Evolutionary conservation across 2,113 vertebrate genomes (phyloP), one percentile per base, ranked within the genome.

Genomic region (Alethe castanea): DNA sequence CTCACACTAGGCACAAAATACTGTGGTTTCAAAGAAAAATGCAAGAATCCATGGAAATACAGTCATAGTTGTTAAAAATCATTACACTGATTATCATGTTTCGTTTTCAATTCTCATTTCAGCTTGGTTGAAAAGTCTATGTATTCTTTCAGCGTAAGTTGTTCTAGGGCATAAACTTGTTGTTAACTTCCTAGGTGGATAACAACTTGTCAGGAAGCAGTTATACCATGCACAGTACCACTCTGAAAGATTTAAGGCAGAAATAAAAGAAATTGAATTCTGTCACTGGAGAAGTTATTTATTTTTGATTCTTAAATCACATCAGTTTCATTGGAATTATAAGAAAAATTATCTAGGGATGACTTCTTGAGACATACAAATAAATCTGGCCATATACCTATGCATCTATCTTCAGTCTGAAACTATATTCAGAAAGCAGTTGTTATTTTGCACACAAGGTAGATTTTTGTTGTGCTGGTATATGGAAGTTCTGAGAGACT

Each of bases 1-100:
- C 29, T 92, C 64, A 77, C 26, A 74, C 8, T 28, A 88, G 45
- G 67, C 45, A 85, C 11, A 88, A 92, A 91, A 81, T 79, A 3
- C 31, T 48, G 45, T 70, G 29, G 9, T 76, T 76, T 56, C 16
- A 88, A 90, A 62, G 4, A 15, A 4, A 24, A 56, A 64, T 50
- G 33, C 14, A 12, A 38, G 5, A 40, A 6, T 79, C 25, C 7
- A 64, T 38, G 12, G 36, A 80, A 92, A 62, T 83, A 61, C 9
- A 69, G n/a, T 57, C 23, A 25, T 12, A 57, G 31, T 50, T 67
- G 18, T 47, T 89, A 57, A 81, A 79, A 88, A 80, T 53, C 28
- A 35, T 50, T 38, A 35, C 9, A 53, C 3, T 33, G 31, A 61
- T 24, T 59, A 56, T 50, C 1, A 18, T 66, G 11, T 52, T 86